phyloP scores from a whole-genome alignment of 2,888 invertebrate species.

The Malthinus flaveolus region DNA sequence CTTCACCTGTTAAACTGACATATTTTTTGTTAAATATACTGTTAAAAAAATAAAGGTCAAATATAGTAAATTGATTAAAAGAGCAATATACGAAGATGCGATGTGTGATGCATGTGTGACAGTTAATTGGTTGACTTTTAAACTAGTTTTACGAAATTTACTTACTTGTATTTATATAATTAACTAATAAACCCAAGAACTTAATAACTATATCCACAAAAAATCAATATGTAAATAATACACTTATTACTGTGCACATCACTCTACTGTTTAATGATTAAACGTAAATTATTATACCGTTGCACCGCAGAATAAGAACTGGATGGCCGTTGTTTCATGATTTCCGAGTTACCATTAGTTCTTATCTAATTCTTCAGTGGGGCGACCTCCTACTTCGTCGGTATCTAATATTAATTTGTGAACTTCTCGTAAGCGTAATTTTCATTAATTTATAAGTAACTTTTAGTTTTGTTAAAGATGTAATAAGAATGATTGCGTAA shows the following conservation, averaged over 20 bases:
- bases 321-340: conserved; percentile 25
- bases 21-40: neutral
- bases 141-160: neutral
- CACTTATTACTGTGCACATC: conserved; percentile 5
- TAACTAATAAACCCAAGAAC: neutral
- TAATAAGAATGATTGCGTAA: too few relatives aligned
- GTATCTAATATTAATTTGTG: neutral
- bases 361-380: conserved; percentile 16
- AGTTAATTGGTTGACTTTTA: neutral
- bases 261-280: neutral
- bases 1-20: neutral
- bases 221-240: conserved; percentile 2
- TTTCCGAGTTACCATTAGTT: conserved; percentile 18
- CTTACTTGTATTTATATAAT: conserved; percentile 1
- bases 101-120: neutral
- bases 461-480: conserved; percentile 10
- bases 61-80: neutral
- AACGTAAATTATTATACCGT: conserved; percentile 22
- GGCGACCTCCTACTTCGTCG: conserved; percentile 26
- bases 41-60: conserved; percentile 4
- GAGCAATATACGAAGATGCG: too few relatives aligned
- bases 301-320: conserved; percentile 30
- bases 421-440: too few relatives aligned
- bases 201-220: neutral
- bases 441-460: conserved; percentile 1